Evolutionary conservation across 2,888 invertebrate species (phyloP), one percentile per base, ranked within the genome.

Genomic region (Strigamia maritima): DNA sequence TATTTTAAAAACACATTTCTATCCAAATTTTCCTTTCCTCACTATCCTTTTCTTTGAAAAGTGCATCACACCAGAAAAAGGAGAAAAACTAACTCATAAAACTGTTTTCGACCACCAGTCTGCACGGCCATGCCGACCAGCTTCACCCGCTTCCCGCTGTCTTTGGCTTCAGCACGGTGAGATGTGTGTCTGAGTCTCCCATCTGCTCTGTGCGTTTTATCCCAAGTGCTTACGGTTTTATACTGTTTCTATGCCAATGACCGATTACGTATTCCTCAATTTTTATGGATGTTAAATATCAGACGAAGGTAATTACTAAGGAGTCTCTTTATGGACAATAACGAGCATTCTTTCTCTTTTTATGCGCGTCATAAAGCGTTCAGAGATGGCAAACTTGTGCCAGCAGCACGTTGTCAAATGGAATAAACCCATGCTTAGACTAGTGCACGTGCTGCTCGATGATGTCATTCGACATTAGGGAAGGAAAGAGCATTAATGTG

Each of bases 291-390:
- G 49, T 77, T 77, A 77, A 77, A 77, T 77, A 77, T 77, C 77
- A 77, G 49, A 77, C 77, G 77, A 54, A 26, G 49, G 77, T 77
- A 77, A 77, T 77, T 77, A 77, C 60, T 24, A 28, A 77, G 77
- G 49, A 77, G 28, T 77, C 77, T 14, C 77, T 77, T 77, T 77
- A 77, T 77, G 77, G 77, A 77, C 77, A 54, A 77, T 77, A 77
- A 77, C 77, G 24, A 77, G 77, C 77, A 77, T 77, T 77, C 77
- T 77, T 77, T 77, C 77, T 77, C 49, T 77, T 77, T 77, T 77
- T 49, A 49, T 49, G 44, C 75, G 31, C 31, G 77, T 38, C 77
- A 77, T 77, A 77, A 77, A 77, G 31, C 60, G 77, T 28, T 28
- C 75, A 60, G 60, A 60, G 60, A 60, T 24, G 60, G 60, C 60